A percentile compares a stretch with the other conserved stretches of the same genome.
phyloP scores from a whole-genome alignment of 1,140 invertebrate species.

The Drosophila tristis region DNA sequence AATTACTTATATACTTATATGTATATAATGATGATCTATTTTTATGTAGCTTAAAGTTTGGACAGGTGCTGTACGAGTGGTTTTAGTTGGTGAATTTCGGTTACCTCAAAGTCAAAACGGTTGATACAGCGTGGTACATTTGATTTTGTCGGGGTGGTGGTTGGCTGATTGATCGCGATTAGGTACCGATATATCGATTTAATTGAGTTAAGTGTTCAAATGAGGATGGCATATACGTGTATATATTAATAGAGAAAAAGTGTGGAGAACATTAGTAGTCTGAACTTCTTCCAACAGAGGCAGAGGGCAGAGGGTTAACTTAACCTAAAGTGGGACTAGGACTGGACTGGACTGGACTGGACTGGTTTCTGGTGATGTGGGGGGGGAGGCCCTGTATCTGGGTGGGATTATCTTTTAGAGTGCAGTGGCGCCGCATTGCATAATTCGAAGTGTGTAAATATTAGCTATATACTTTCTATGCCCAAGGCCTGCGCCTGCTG shows the following conservation, averaged over 20 bases:
- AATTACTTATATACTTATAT: conserved; percentile 15
- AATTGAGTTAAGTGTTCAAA: conserved; percentile 35
- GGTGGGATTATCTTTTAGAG: conserved; percentile 24
- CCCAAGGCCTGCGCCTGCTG: conserved; percentile 5
- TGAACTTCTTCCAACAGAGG: conserved; percentile 15
- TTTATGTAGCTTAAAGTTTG: conserved; percentile 18
- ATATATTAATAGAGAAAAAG: conserved; percentile 57
- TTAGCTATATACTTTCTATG: conserved; percentile 36
- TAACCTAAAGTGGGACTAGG: conserved; percentile 35
- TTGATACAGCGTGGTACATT: conserved; percentile 96
- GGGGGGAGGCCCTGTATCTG: not conserved
- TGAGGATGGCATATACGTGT: conserved; percentile 24
- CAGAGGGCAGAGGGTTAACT: conserved; percentile 30
- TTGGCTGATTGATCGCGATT: conserved; percentile 68
- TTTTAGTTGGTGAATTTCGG: conserved; percentile 61
- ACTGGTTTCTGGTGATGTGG: conserved; percentile 2
- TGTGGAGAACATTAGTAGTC: conserved; percentile 57
- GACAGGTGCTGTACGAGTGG: not conserved
- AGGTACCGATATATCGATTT: conserved; percentile 8
- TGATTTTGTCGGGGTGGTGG: conserved; percentile 86
- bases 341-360: conserved; percentile 5
- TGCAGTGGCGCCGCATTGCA: conserved; percentile 39
- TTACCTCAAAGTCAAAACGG: conserved; percentile 96
- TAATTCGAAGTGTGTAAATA: conserved; percentile 53
- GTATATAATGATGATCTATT: conserved; percentile 23